Evolutionary conservation across 2,888 invertebrate species (phyloP).

Genomic region (Tolmerus cingulatus): DNA sequence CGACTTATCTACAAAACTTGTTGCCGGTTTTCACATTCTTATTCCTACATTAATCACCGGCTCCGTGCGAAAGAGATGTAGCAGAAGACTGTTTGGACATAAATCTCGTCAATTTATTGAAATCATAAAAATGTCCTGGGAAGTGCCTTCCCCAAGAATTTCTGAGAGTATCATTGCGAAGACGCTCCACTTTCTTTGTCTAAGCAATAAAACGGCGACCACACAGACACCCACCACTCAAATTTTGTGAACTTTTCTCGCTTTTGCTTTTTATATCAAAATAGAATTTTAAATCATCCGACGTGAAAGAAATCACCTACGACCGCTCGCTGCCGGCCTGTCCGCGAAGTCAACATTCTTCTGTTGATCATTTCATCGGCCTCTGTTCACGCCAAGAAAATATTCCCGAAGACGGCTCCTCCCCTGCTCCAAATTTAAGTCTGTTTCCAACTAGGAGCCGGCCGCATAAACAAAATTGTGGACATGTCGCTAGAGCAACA

Average conservation of each 20-base stretch:
- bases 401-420: neutral
- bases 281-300: conserved; percentile 20
- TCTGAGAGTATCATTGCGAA: neutral
- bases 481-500: neutral
- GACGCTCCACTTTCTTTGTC: neutral
- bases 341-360: neutral
- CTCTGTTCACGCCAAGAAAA: neutral
- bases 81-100: neutral
- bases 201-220: neutral
- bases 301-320: conserved; percentile 7
- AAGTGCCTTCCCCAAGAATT: neutral
- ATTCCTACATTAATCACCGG: neutral
- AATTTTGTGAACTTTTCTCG: neutral
- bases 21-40: neutral
- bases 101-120: conserved; percentile 8
- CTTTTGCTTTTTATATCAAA: conserved; percentile 11
- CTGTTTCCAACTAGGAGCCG: conserved; percentile 15
- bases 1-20: neutral
- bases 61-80: neutral
- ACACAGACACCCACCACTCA: conserved; percentile 1
- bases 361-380: neutral
- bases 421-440: neutral
- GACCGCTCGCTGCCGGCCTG: neutral
- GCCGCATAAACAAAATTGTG: neutral
- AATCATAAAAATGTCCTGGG: neutral